phyloP scores from a whole-genome alignment of 2,797 vertebrate genomes.

The Halcyon leucocephala region DNA sequence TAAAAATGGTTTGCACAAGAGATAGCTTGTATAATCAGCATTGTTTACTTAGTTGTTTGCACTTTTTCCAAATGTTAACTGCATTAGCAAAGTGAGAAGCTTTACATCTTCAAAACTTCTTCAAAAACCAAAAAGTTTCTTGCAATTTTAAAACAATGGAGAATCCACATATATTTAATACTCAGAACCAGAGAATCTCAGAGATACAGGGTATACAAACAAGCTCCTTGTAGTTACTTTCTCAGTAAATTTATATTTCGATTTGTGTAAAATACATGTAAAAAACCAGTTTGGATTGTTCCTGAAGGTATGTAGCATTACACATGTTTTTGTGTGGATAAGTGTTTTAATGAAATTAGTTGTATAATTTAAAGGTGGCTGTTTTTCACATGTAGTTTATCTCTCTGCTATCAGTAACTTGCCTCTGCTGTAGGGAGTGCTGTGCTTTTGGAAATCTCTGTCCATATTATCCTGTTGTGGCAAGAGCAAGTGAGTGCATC shows the following conservation, averaged over 20 bases:
- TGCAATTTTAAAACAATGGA: background rate
- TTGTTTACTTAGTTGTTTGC: background rate
- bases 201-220: background rate
- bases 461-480: background rate
- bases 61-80: background rate
- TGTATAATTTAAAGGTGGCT: conserved; percentile 35
- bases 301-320: background rate
- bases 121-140: background rate
- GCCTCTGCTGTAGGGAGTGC: conserved; percentile 7
- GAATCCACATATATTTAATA: background rate
- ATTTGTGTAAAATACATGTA: background rate
- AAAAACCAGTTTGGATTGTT: background rate
- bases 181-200: background rate
- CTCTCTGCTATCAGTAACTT: background rate
- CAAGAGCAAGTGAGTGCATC: background rate
- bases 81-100: background rate
- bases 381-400: conserved; percentile 9
- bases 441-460: background rate
- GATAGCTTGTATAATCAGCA: background rate
- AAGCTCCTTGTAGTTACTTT: background rate
- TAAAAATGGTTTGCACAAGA: background rate
- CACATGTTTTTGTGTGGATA: background rate
- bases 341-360: conserved; percentile 36
- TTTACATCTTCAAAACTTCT: background rate
- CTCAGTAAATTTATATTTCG: background rate